These are phyloP conservation scores for Chloroceryle aenea DNA, from an alignment of 2,113 vertebrate genomes.

Conservation along the genomic window DNA sequence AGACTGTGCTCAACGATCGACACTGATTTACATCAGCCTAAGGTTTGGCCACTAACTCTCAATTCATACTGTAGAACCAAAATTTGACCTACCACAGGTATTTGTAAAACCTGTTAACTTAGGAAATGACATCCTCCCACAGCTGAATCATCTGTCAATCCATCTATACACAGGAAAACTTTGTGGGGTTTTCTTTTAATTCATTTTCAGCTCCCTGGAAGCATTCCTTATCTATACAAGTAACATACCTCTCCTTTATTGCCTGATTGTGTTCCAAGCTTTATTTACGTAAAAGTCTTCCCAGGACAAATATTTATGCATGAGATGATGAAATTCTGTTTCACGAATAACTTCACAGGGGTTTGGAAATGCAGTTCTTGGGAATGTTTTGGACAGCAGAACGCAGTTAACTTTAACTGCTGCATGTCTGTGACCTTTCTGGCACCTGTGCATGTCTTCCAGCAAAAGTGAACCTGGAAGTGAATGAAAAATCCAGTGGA, in stretches of 20 bases:
- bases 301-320: conserved; percentile 22
- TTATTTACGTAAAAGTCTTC: background rate
- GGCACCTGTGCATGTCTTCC: background rate
- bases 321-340: background rate
- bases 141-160: background rate
- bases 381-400: background rate
- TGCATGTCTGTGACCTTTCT: background rate
- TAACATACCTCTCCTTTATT: background rate
- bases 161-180: background rate
- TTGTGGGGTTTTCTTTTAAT: no score
- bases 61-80: background rate
- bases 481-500: background rate
- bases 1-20: background rate
- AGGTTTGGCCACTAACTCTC: background rate
- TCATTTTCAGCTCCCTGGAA: background rate
- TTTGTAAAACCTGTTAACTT: background rate
- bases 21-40: background rate
- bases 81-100: background rate
- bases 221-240: background rate
- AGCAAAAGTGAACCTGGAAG: background rate
- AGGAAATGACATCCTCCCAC: background rate
- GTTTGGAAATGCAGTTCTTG: background rate
- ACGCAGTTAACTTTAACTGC: background rate
- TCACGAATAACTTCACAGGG: background rate
- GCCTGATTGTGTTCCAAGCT: background rate